These are phyloP conservation scores for Megaceryle alcyon DNA, from an alignment of 2,797 vertebrate species.

Conservation along the genomic window DNA sequence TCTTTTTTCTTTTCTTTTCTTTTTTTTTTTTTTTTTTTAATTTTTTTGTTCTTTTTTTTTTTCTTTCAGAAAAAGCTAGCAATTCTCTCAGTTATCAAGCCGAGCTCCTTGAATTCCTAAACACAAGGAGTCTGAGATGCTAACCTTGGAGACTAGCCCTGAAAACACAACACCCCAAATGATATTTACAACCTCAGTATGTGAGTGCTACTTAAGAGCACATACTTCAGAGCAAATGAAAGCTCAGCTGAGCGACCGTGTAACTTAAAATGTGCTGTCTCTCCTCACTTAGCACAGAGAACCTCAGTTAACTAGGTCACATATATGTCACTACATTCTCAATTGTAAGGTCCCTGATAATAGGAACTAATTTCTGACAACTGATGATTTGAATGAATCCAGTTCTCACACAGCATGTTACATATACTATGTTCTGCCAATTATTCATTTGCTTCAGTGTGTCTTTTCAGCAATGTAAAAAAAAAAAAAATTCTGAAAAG, in stretches of 20 bases:
- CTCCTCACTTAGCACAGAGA: background rate
- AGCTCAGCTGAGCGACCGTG: background rate
- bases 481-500: background rate
- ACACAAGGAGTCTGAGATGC: background rate
- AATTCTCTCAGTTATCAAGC: background rate
- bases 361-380: slow-evolving; percentile 42
- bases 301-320: background rate
- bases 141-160: background rate
- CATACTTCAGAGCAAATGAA: background rate
- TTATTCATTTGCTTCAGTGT: slow-evolving; percentile 39
- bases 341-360: background rate
- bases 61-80: background rate
- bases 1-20: background rate
- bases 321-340: background rate
- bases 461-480: background rate
- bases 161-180: background rate
- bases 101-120: background rate
- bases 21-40: no score
- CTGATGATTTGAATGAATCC: slow-evolving; percentile 22
- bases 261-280: background rate
- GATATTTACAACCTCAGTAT: background rate
- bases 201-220: background rate
- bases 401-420: slow-evolving; percentile 28
- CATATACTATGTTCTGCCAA: slow-evolving; percentile 47
- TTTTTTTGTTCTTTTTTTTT: background rate